These are phyloP conservation scores for Hydra vulgaris DNA, from an alignment of 30 jellyfish, hydroid and myxozoan species.

Conservation along the genomic window DNA sequence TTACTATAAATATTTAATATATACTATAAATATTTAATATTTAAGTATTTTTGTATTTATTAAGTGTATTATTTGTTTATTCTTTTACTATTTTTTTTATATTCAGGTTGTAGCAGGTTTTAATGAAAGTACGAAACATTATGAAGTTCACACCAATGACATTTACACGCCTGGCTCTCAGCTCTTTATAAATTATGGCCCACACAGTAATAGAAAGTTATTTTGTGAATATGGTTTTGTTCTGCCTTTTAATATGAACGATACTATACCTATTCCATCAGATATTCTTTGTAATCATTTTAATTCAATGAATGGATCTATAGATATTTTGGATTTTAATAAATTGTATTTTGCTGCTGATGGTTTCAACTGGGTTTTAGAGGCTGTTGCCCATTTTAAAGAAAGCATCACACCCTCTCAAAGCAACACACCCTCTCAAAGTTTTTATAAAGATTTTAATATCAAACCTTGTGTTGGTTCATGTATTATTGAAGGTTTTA, in stretches of 20 bases:
- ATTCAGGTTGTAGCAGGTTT: slow-evolving; percentile 26
- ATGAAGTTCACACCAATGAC: slow-evolving; percentile 26
- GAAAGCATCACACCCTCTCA: background rate
- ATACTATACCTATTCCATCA: slow-evolving; percentile 5
- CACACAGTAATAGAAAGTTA: slow-evolving; percentile 24
- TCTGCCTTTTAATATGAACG: background rate
- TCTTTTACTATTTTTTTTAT: background rate
- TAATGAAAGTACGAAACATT: background rate
- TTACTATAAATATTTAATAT: too few relatives aligned
- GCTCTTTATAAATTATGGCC: slow-evolving; percentile 35
- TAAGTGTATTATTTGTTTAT: too few relatives aligned
- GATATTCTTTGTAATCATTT: background rate
- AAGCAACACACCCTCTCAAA: too few relatives aligned
- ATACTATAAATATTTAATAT: too few relatives aligned
- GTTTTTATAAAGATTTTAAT: too few relatives aligned
- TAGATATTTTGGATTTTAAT: background rate
- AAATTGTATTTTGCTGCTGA: background rate
- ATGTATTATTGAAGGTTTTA: too few relatives aligned
- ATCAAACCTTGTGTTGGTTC: too few relatives aligned
- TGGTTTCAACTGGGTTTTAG: background rate
- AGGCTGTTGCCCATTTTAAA: background rate
- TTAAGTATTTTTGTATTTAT: too few relatives aligned
- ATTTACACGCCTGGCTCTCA: slow-evolving; percentile 29
- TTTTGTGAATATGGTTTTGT: slow-evolving; percentile 31
- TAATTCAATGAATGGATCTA: background rate